Evolutionary conservation across 2,113 vertebrate species (phyloP), one percentile per base, ranked within the genome.

Genomic region (Zeus faber): DNA sequence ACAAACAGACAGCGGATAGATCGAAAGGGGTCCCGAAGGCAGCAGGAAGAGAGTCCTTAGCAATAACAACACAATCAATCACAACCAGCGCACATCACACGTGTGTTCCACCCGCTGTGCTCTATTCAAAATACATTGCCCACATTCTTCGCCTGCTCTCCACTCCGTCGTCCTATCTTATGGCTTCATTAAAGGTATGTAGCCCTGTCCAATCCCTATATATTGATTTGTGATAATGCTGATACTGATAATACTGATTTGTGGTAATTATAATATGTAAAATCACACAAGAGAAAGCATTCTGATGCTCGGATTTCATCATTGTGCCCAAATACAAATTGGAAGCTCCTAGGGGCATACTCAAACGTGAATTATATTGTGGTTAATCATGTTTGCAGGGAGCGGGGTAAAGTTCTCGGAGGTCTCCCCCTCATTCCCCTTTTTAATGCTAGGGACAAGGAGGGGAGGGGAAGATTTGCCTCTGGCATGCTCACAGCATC

Each of bases 21-120:
- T 89, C 73, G 86, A 79, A 84, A 81, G 78, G 80, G 82, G 78
- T 86, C 84, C 85, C 76, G 33, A 65, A 87, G 88, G 86, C 87
- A 70, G 79, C 81, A 74, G 77, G 86, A 90, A 87, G 77, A 88
- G 80, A 87, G 88, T 89, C 88, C 85, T 90, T 88, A 90, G 89
- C 88, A 90, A 89, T 91, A 90, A 89, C 88, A 88, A 86, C 84
- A 86, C 87, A 90, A 90, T 91, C 89, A 88, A 90, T 91, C 88
- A 89, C 82, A 68, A 66, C 72, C 80, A 72, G 56, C 72, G 70
- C 76, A 77, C 69, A 80, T 87, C 86, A 85, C 65, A 72, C 20
- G n/a, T n/a, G n/a, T n/a, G n/a, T 81, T 67, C 77, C 55, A 72
- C 64, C 62, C 58, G 55, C 27, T 60, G 66, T 65, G 76, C 74